phyloP scores from a whole-genome alignment of 2,888 invertebrate species.

The Pyrrhosoma nymphula region DNA sequence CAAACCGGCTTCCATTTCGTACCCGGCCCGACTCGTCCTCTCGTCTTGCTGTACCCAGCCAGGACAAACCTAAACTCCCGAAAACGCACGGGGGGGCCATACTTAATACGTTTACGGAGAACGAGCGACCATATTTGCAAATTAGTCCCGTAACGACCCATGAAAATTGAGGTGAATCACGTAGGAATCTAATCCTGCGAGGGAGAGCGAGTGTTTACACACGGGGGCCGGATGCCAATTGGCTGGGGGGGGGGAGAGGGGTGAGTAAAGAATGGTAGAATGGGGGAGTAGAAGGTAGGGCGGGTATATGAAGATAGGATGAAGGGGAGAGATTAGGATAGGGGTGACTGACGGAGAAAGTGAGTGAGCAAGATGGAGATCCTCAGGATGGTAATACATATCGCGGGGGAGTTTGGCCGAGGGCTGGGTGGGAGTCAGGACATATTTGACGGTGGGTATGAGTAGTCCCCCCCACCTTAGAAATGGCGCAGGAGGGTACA shows the following conservation, averaged over 20 bases:
- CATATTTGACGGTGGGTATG: neutral
- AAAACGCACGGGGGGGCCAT: neutral
- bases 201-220: conserved; percentile 50
- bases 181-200: conserved; percentile 55
- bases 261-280: neutral
- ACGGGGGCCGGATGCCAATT: conserved; percentile 48
- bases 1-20: neutral
- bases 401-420: neutral
- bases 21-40: neutral
- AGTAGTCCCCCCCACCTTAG: neutral
- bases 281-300: too few relatives aligned
- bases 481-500: neutral
- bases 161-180: conserved; percentile 67
- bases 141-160: conserved; percentile 62
- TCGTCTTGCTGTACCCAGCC: neutral
- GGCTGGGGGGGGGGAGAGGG: neutral
- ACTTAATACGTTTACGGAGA: conserved; percentile 58
- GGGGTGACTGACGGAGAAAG: neutral
- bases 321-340: neutral
- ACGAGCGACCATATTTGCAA: conserved; percentile 62
- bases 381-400: neutral
- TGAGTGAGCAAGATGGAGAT: conserved; percentile 21
- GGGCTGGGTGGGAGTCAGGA: neutral
- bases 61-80: conserved; percentile 32
- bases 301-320: neutral